Base-by-base conservation (phyloP, 2,797 vertebrate genomes). In the Periparus ater region DNA sequence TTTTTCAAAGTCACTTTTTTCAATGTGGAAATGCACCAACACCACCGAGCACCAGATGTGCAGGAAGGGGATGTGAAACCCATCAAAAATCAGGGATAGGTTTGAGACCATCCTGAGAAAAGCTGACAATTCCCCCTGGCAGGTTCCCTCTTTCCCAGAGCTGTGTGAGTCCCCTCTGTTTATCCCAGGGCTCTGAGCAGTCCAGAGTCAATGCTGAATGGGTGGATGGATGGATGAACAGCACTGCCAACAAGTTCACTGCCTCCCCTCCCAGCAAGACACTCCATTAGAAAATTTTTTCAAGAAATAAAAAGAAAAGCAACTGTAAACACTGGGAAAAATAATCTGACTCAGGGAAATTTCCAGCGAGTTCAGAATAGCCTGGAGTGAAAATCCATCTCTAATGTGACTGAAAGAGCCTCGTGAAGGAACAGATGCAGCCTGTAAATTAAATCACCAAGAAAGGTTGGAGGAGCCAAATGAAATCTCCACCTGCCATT, bases 381-480 rank as follows among this genome's bases (percentile, higher is more conserved):
- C 82, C 88, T 60, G 16, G 40, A 80, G 66, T 62, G 47, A 89
- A 90, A 96, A 95, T 63, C 88, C 61, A 38, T 79, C 32, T 90
- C 54, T 70, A 66, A 75, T 32, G 5, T 6, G 15, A 80, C 70
- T 89, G 44, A 78, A 60, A 73, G 79, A 87, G 77, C 62, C 83
- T 55, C 34, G 7, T 1, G 44, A 96, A 96, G 87, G 75, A 92
- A 42, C 70, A 89, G 61, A 90, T 72, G 81, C 76, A 71, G 76
- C 71, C 73, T 26, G 17, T 63, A 92, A 91, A 92, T 95, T 81
- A 74, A 81, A 91, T 78, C 73, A 80, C 71, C 9, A 55, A 34
- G 75, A 71, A 94, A 34, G 61, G 96, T 26, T 93, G 81, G 82
- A 86, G 71, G 82, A 94, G 91, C 91, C 85, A 79, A 89, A 83